phyloP scores from a whole-genome alignment of 2,113 vertebrate genomes.

The Girardinichthys multiradiatus region DNA sequence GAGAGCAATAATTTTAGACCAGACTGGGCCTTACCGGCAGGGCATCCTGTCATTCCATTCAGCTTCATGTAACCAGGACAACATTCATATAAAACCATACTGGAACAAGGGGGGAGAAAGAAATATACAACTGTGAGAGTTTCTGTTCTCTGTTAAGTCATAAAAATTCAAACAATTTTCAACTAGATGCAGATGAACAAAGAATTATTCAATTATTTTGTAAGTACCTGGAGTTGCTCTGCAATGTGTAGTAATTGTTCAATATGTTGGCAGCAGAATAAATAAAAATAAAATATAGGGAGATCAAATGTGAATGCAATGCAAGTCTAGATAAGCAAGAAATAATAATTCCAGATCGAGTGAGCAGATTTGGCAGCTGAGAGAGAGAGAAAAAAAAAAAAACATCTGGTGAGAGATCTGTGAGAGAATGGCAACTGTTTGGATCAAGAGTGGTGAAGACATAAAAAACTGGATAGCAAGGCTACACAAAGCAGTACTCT shows the following conservation, averaged over 20 bases:
- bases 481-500: background rate
- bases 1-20: background rate
- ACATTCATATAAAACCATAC: constrained; percentile 91
- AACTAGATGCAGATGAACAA: constrained; percentile 8
- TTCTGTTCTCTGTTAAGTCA: background rate
- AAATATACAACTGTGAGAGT: background rate
- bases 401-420: background rate
- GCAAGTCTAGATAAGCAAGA: constrained; percentile 1
- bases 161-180: background rate
- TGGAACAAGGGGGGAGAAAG: constrained; percentile 51
- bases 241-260: background rate
- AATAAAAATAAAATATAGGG: background rate
- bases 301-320: constrained; percentile 13
- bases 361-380: constrained; percentile 5
- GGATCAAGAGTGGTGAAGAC: background rate
- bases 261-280: background rate
- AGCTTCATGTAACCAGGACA: constrained; percentile 96
- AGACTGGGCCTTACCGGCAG: constrained; percentile 85
- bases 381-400: constrained; percentile 23
- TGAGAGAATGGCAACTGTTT: constrained; percentile 10
- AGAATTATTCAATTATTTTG: background rate
- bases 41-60: constrained; percentile 88
- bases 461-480: background rate
- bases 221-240: background rate
- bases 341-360: background rate